Conservation (phyloP, 1,140 invertebrate species). For the Trypoxylus dichotomus region DNA sequence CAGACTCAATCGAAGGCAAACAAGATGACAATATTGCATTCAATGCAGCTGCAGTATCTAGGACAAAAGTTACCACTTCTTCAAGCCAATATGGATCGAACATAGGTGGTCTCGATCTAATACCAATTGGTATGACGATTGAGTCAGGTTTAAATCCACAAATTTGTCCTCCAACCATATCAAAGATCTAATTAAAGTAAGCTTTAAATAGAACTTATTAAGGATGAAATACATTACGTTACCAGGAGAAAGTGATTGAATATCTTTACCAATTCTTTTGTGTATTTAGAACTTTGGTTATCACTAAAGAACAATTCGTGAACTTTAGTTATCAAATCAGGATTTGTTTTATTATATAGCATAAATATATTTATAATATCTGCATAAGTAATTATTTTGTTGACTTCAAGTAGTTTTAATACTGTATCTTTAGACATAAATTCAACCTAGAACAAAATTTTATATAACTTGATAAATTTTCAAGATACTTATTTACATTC, state of each 20-base stretch:
- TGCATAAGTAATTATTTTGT: constrained; percentile 22
- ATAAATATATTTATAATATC: constrained; percentile 37
- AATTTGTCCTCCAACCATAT: constrained; percentile 46
- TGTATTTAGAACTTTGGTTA: constrained; percentile 37
- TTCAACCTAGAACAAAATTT: constrained; percentile 41
- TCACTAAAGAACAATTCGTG: constrained; percentile 40
- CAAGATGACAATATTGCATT: constrained; percentile 42
- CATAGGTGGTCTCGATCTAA: constrained; percentile 41
- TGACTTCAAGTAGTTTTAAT: constrained; percentile 30
- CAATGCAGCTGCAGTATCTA: constrained; percentile 39
- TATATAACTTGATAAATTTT: neutral
- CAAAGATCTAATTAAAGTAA: constrained; percentile 43
- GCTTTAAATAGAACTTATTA: neutral
- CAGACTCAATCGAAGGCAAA: constrained; percentile 38
- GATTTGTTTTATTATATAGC: constrained; percentile 42
- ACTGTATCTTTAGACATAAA: constrained; percentile 44
- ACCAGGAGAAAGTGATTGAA: constrained; percentile 43
- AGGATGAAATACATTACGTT: constrained; percentile 19
- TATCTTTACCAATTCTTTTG: constrained; percentile 35
- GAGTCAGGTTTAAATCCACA: constrained; percentile 44
- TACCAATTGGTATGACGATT: constrained; percentile 42
- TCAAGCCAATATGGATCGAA: constrained; percentile 49
- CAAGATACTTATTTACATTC: constrained; percentile 35
- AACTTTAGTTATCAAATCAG: constrained; percentile 40
- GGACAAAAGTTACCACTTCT: constrained; percentile 44